These are phyloP conservation scores for Gouania willdenowi DNA, from an alignment of 2,797 vertebrate genomes.

Conservation along the genomic window DNA sequence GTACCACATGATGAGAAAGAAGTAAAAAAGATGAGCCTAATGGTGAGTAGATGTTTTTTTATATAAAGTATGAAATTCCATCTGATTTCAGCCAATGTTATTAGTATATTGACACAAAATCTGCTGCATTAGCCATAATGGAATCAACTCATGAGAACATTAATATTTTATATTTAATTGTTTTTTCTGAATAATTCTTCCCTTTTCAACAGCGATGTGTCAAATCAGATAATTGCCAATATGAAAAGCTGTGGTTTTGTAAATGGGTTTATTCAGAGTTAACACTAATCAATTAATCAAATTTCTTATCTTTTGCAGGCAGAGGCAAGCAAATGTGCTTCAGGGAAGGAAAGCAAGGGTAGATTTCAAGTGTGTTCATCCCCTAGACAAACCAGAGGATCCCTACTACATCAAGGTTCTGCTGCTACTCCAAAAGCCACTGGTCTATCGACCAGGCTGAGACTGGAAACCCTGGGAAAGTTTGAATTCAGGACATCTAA, in stretches of 20 bases:
- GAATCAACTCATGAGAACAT: no score
- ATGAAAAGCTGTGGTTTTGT: no score
- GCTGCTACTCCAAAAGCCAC: conserved; percentile 33
- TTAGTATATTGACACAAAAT: no score
- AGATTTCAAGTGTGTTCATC: conserved; percentile 31
- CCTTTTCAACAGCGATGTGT: no score
- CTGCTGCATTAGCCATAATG: no score
- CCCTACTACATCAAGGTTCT: conserved; percentile 25
- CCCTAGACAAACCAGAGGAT: conserved; percentile 25
- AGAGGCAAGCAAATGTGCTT: conserved; percentile 28
- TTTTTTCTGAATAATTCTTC: no score
- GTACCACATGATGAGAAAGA: conserved; percentile 26
- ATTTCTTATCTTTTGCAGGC: conserved; percentile 52
- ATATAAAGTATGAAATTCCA: no score
- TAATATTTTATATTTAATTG: no score
- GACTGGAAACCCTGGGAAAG: conserved; percentile 13
- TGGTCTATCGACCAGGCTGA: conserved; percentile 40
- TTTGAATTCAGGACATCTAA: conserved; percentile 27
- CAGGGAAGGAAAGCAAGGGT: conserved; percentile 34
- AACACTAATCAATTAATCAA: no score
- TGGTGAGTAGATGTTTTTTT: conserved; percentile 58
- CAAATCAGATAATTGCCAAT: no score
- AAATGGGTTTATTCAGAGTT: no score
- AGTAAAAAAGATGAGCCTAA: conserved; percentile 47
- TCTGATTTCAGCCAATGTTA: no score